Percentiles rank a stretch among this genome's conserved stretches.
Conservation (phyloP, 2,888 invertebrate species). For the Scaptomyza tumidula region DNA sequence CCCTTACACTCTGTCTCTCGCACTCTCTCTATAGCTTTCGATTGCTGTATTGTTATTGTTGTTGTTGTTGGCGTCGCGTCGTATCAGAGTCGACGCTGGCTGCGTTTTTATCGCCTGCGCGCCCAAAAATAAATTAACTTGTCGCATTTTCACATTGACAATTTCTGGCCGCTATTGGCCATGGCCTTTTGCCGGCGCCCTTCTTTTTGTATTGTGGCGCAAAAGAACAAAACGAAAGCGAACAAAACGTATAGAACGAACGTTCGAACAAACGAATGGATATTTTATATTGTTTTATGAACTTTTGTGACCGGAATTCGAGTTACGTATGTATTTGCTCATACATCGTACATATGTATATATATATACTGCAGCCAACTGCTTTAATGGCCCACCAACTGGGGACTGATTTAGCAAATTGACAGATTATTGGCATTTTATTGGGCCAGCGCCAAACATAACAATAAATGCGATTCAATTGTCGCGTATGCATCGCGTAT, state of each 20-base stretch:
- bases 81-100: slow-evolving; percentile 20
- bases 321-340: slow-evolving; percentile 30
- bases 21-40: slow-evolving; percentile 1
- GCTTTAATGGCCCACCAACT: slow-evolving; percentile 55
- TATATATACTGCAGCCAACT: slow-evolving; percentile 21
- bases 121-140: slow-evolving; percentile 73
- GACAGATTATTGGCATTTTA: slow-evolving; percentile 73
- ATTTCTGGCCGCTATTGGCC: slow-evolving; percentile 59
- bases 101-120: slow-evolving; percentile 57
- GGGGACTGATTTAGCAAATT: slow-evolving; percentile 79
- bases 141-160: slow-evolving; percentile 70
- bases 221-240: slow-evolving; percentile 28
- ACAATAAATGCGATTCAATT: slow-evolving; percentile 51
- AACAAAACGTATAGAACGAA: slow-evolving; percentile 29
- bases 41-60: slow-evolving; percentile 7
- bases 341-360: slow-evolving; percentile 5
- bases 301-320: slow-evolving; percentile 50
- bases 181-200: slow-evolving; percentile 52
- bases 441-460: slow-evolving; percentile 43
- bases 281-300: slow-evolving; percentile 77
- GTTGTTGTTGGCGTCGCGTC: slow-evolving; percentile 30
- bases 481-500: slow-evolving; percentile 30
- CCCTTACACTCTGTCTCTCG: not conserved
- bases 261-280: slow-evolving; percentile 34
- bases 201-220: slow-evolving; percentile 40